Base-by-base conservation (phyloP, 2,797 vertebrate genomes). In the Macropodus opercularis region DNA sequence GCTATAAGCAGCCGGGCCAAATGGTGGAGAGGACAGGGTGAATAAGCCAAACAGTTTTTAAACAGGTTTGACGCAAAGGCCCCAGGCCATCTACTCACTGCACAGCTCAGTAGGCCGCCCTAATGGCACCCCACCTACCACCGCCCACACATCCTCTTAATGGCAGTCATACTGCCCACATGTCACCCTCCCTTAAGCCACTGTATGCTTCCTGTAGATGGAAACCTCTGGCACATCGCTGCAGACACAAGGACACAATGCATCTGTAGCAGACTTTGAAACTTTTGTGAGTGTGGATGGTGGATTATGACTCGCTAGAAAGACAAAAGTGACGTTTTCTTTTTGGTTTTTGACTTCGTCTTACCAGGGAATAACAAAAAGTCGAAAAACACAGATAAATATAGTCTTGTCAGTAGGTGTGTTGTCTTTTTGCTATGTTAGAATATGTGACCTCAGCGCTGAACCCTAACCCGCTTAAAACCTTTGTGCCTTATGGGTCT, bases 41-140 rank as follows among this genome's bases (percentile, higher is more conserved):
- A 80, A 79, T 75, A 81, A 79, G 70, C 40, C 65, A 75, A 78
- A 69, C 48, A 4, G 7, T 66, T 84, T 84, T 79, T 64, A 73
- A 86, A 77, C 71, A 58, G 77, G 63, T 81, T 72, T 69, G 77
- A 78, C 77, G 81, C 55, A 8, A 52, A 26, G 56, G 34, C 80
- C 68, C 32, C 42, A 29, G 69, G 78, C 59, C 60, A 49, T 74
- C 77, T 35, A 46, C 60, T 77, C 72, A 41, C 51, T 67, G 46
- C 54, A 72, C 65, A 62, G 63, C 69, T 74, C 77, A 75, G 85
- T 61, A 26, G 61, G 72, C 48, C 44, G 42, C 52, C 47, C 31
- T 67, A 65, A 70, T 77, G 70, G 54, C 60, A 52, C 57, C 71
- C 63, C 57, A 66, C 72, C 70, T 61, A 50, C 60, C 31, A 21